These are phyloP conservation scores for Drosophila meridionalis DNA, from an alignment of 2,888 invertebrate genomes.

Conservation along the genomic window DNA sequence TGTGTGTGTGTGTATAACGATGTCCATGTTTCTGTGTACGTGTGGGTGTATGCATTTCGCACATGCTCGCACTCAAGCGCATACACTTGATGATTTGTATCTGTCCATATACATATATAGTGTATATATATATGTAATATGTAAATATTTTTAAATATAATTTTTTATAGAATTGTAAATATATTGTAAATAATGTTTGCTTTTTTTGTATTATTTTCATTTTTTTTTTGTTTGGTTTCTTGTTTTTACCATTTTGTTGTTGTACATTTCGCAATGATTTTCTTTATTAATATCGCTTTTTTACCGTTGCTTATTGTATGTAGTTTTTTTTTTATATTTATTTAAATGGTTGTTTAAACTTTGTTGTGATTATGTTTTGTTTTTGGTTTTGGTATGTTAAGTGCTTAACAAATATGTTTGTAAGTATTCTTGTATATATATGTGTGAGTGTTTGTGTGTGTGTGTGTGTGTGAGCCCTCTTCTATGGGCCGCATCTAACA, in stretches of 20 bases:
- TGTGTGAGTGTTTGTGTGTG: neutral
- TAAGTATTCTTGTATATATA: slow-evolving; percentile 33
- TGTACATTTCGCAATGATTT: slow-evolving; percentile 74
- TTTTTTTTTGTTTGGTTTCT: slow-evolving; percentile 32
- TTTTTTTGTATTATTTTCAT: slow-evolving; percentile 55
- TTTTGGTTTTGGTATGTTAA: slow-evolving; percentile 42
- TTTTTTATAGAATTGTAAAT: slow-evolving; percentile 78
- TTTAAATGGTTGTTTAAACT: slow-evolving; percentile 50
- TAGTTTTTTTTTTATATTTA: slow-evolving; percentile 32
- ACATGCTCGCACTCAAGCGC: neutral
- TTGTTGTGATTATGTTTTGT: slow-evolving; percentile 61
- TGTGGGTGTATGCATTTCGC: slow-evolving; percentile 34
- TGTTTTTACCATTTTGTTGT: slow-evolving; percentile 53
- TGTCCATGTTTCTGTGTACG: slow-evolving; percentile 26
- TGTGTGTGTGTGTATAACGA: slow-evolving; percentile 33
- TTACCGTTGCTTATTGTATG: slow-evolving; percentile 65
- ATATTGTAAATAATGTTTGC: slow-evolving; percentile 80
- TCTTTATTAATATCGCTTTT: slow-evolving; percentile 66
- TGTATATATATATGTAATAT: slow-evolving; percentile 73
- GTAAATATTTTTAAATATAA: slow-evolving; percentile 81
- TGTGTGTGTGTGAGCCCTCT: slow-evolving; percentile 4
- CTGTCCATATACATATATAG: slow-evolving; percentile 61
- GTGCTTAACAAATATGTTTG: slow-evolving; percentile 49
- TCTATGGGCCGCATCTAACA: slow-evolving; percentile 11
- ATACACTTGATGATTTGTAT: slow-evolving; percentile 58